Evolutionary conservation across 2,888 invertebrate genomes (phyloP), one percentile per base, ranked within the genome.

Genomic region (Notodonta dromedarius): DNA sequence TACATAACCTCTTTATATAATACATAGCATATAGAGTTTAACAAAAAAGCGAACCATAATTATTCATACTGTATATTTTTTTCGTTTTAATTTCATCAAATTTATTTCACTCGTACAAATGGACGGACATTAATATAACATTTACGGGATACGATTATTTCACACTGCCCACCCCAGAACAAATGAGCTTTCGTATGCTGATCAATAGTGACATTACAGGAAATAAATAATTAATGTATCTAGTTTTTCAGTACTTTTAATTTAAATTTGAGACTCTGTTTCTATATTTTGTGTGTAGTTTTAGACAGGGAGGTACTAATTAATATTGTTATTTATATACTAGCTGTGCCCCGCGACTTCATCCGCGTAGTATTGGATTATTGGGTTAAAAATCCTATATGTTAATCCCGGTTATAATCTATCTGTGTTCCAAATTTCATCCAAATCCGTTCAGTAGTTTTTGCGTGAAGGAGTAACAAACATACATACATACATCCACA

Each of bases 51-150:
- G 76, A 73, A 76, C 77, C 75, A 69, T 78, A 73, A 81, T 85
- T 80, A 84, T 79, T 82, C 83, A 83, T 76, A 74, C 76, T 73
- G 79, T 66, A 81, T 86, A 84, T 85, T 85, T 85, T 84, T 80
- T 78, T 63, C 66, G n/a, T 78, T 86, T 86, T 85, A 84, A 87
- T 87, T 88, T 87, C 85, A 83, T 83, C 84, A 84, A 86, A 87
- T 88, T 87, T 86, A 85, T 88, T 89, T 88, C 85, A 84, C 84
- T 86, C 79, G 74, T 76, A 87, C 84, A 85, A 88, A 88, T 86
- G 84, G 83, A 67, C 72, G 71, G 65, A 75, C 85, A 84, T 88
- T 85, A 84, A 85, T 87, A 79, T 80, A 76, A 80, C 85, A 85
- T 87, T 88, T 86, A 83, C 85, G 74, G 77, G 78, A 81, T 82